A percentile compares a stretch with the other conserved stretches of the same genome.
phyloP scores from a whole-genome alignment of 2,113 vertebrate species.

The Phalacrocorax pelagicus region DNA sequence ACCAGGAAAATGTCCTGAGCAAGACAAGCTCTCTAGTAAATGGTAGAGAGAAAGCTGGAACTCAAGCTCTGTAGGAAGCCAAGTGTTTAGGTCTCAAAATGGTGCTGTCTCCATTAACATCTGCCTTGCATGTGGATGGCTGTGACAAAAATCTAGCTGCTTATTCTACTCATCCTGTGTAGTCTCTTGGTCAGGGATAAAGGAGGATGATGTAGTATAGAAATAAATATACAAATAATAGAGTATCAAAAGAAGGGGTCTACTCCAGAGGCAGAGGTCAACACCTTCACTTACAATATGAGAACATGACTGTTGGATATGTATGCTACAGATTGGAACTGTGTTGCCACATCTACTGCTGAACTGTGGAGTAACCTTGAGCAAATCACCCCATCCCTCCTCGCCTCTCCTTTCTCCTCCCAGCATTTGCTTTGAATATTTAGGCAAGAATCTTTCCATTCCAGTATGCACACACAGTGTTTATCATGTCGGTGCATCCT shows the following conservation, averaged over 20 bases:
- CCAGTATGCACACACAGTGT: not conserved
- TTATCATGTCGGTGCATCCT: not conserved
- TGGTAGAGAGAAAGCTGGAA: not conserved
- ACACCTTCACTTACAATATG: not conserved
- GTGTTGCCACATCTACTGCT: not conserved
- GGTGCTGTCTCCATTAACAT: not conserved
- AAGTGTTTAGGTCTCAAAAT: not conserved
- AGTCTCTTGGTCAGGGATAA: not conserved
- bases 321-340: not conserved
- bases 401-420: not conserved
- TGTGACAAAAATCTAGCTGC: not conserved
- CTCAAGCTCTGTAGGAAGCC: not conserved
- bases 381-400: not conserved
- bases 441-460: not conserved
- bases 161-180: not conserved
- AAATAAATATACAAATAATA: not conserved
- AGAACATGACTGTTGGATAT: not conserved
- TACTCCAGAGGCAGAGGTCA: not conserved
- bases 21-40: not conserved
- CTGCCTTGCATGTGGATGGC: not conserved
- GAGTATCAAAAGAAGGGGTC: rapidly evolving
- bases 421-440: not conserved
- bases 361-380: not conserved
- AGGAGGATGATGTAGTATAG: not conserved
- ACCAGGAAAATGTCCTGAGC: not conserved